Evolutionary conservation across 1,140 invertebrate species (phyloP), one percentile per base, ranked within the genome.

Genomic region (Drosophila sturtevanti): DNA sequence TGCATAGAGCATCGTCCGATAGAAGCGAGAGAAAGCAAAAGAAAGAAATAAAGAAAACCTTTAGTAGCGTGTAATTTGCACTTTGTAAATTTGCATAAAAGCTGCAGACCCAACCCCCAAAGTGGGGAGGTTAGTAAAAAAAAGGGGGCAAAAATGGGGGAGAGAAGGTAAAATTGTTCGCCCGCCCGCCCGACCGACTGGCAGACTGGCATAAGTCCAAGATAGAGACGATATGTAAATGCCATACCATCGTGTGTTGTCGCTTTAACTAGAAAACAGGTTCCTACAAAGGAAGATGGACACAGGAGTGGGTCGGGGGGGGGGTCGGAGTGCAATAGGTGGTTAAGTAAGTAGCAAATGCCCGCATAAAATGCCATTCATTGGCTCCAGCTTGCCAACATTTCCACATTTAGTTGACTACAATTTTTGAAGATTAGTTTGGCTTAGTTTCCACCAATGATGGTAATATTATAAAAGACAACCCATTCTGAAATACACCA

Each of bases 61-160:
- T 90, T 90, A 90, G 87, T 90, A 87, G 79, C 82, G 87, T 90
- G 82, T 90, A 90, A 90, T 90, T 90, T 90, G 86, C 87, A 90
- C 87, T 90, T 90, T 90, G 86, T 90, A 90, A 90, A 90, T 90
- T 90, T 90, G 82, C 87, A 87, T 90, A 90, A 89, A 85, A 89
- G 86, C 77, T 86, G 75, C 81, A 85, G 54, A 68, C 48, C 60
- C 35, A 70, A 34, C 31, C 34, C 12, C 34, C 12, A 12, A 14
- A n/a, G 4, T 6, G 34, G 11, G 11, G 18, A 34, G 6, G 12
- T 18, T 31, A 6, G 7, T 31, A 6, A 38, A 38, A 73, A 71
- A 72, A 35, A 64, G 12, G 27, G 1, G 37, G n/a, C 34, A 0
- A 24, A 31, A 35, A 11, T 14, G 35, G 34, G 4, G 12, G 4